Evolutionary conservation across 2,113 vertebrate species (phyloP), one percentile per base, ranked within the genome.

Genomic region (Corythornis madagascariensis): DNA sequence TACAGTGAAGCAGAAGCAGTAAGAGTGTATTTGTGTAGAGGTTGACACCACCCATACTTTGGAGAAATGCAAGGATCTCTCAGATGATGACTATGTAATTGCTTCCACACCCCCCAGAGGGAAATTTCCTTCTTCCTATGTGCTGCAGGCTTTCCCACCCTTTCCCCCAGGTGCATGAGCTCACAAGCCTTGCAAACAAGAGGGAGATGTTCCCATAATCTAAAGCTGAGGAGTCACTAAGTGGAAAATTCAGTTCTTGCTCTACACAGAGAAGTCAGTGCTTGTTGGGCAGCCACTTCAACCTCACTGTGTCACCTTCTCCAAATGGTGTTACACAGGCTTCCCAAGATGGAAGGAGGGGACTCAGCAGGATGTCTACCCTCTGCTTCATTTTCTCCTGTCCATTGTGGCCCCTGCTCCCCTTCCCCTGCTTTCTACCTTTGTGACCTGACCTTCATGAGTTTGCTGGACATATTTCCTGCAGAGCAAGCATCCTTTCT

Each of bases 1-100:
- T 65, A 29, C 10, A 63, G 50, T 33, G 43, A 22, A 11, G 42
- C 38, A 26, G 55, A 57, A 52, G 53, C 57, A 93, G 47, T 24
- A 74, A 61, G 83, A 93, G 79, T 65, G 90, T 57, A 70, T 8
- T 91, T 82, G 47, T 83, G 24, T 83, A 80, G 70, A 52, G 78
- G 35, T 60, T 53, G 72, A 73, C 43, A 53, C 90, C 67, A 75
- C 89, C 95, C 89, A 88, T 65, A 71, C 70, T n/a, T 94, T 89
- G 24, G 48, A 96, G 77, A 91, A 77, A 92, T 69, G 42, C 66
- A 90, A n/a, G 40, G 70, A 76, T 81, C 77, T 94, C 85, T 84
- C 86, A 87, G 57, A 96, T 90, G 78, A 75, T 80, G 69, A 75
- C 84, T 82, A 47, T 83, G 74, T 88, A 76, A 93, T 94, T 92